phyloP scores from a whole-genome alignment of 2,797 vertebrate species.

The Thamnophis elegans region DNA sequence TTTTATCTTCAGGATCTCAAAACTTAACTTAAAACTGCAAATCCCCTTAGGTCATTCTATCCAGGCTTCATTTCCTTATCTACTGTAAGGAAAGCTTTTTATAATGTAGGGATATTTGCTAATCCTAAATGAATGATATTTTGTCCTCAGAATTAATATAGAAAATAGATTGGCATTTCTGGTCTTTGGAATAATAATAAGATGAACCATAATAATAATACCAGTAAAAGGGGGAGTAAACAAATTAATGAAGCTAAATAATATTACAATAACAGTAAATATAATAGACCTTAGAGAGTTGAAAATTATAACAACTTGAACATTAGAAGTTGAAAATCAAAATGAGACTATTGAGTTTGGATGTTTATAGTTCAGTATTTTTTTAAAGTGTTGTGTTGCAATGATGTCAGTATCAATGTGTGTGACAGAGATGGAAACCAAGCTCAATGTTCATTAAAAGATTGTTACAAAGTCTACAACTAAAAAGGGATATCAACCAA shows the following conservation, averaged over 20 bases:
- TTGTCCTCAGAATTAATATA: conserved; percentile 11
- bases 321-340: not conserved
- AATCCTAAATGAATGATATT: conserved; percentile 19
- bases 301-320: not conserved
- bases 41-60: not conserved
- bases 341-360: not conserved
- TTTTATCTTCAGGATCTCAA: no score
- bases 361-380: not conserved
- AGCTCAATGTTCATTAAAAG: not conserved
- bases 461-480: not conserved
- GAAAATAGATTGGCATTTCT: conserved; percentile 18
- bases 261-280: no score
- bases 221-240: no score
- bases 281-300: no score
- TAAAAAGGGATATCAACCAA: no score
- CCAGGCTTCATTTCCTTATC: not conserved
- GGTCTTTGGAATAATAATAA: rapidly evolving
- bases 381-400: not conserved
- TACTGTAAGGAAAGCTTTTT: not conserved
- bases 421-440: not conserved
- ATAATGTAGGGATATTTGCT: conserved; percentile 29
- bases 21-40: not conserved
- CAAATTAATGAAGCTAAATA: no score
- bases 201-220: no score
- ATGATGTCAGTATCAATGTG: not conserved